Conservation (phyloP, 2,888 invertebrate genomes). For the Troides helena region DNA sequence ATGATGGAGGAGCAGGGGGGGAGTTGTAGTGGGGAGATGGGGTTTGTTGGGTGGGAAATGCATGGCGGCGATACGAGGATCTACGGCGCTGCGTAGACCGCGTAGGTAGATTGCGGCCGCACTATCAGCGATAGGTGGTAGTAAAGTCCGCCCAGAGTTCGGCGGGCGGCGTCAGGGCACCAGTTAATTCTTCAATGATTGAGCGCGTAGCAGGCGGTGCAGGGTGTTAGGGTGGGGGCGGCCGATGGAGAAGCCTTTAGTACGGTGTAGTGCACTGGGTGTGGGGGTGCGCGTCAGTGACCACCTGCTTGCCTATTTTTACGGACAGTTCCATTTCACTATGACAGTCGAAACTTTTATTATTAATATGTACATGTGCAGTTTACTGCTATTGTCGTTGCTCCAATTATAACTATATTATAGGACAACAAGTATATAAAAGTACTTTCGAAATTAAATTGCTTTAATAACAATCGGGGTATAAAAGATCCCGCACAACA, state of each 20-base stretch:
- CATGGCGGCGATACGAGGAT: not conserved
- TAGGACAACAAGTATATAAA: no score
- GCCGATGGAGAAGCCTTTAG: not conserved
- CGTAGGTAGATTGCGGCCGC: slow-evolving; percentile 5
- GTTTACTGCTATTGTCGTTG: no score
- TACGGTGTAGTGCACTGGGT: not conserved
- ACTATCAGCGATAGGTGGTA: slow-evolving; percentile 6
- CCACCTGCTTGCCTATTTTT: no score
- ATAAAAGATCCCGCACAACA: no score
- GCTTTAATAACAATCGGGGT: no score
- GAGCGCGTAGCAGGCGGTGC: not conserved
- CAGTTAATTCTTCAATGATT: slow-evolving; percentile 9
- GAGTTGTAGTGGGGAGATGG: not conserved
- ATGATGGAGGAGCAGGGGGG: not conserved
- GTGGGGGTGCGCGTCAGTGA: no score
- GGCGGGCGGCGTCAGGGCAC: slow-evolving; percentile 1
- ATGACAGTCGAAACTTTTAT: no score
- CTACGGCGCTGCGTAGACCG: not conserved
- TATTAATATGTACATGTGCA: no score
- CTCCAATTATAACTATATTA: no score
- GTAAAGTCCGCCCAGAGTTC: slow-evolving; percentile 5
- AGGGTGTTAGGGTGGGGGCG: not conserved
- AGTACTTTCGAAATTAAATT: no score
- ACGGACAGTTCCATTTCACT: no score
- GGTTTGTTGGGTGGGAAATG: not conserved